phyloP scores from a whole-genome alignment of 2,888 invertebrate genomes.

The Dryobotodes eremita region DNA sequence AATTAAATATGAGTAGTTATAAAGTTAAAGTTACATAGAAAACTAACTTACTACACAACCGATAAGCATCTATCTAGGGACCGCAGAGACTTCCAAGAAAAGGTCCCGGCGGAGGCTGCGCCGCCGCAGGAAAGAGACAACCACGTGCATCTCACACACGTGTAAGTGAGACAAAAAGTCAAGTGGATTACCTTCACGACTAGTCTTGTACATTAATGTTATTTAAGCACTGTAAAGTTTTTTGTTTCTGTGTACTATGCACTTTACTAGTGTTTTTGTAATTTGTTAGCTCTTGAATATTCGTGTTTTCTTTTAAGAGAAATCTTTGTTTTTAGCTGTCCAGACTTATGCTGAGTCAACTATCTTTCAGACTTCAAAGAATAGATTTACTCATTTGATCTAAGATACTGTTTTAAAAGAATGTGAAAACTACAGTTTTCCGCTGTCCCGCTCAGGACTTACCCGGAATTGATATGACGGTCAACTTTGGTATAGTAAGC shows the following conservation, averaged over 20 bases:
- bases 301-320: slow-evolving; percentile 24
- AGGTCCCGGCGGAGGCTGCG: slow-evolving; percentile 80
- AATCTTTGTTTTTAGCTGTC: slow-evolving; percentile 8
- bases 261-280: slow-evolving; percentile 65
- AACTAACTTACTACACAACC: slow-evolving; percentile 74
- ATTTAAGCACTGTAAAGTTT: slow-evolving; percentile 74
- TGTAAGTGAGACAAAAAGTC: slow-evolving; percentile 70
- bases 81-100: slow-evolving; percentile 82
- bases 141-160: slow-evolving; percentile 53
- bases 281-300: slow-evolving; percentile 56
- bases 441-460: background rate
- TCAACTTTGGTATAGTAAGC: background rate
- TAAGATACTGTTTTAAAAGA: background rate
- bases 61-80: slow-evolving; percentile 76
- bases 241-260: slow-evolving; percentile 70
- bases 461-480: background rate
- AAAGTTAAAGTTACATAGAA: slow-evolving; percentile 74
- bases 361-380: too few relatives aligned
- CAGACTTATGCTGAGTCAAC: background rate
- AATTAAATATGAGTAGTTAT: slow-evolving; percentile 30
- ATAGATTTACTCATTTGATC: background rate
- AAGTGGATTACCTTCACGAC: slow-evolving; percentile 85
- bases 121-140: slow-evolving; percentile 66
- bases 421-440: background rate
- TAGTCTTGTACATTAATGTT: slow-evolving; percentile 75